Evolutionary conservation across 2,113 vertebrate species (phyloP), one percentile per base, ranked within the genome.

Genomic region (Scolopax mira): DNA sequence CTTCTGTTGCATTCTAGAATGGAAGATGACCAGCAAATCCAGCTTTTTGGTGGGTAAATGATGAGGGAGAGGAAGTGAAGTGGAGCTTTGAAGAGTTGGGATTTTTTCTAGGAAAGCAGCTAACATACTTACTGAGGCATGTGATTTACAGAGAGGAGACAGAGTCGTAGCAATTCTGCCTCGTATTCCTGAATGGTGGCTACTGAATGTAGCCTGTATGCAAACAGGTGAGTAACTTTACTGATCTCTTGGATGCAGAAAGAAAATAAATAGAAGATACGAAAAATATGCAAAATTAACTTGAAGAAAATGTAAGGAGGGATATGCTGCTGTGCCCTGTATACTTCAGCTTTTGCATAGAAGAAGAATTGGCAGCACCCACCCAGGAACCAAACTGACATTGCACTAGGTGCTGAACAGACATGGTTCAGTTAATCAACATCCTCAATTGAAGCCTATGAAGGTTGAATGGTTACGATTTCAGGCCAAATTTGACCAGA

Each of bases 21-120:
- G 97, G 97, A 23, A 91, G n/a, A 19, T 62, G 30, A 44, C 57
- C 94, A 23, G 49, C 39, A 37, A 95, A 93, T 16, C 96, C 97
- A 81, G 98, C 97, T 13, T 98, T 98, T 88, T 98, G 97, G 97
- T 98, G 97, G 98, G 75, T 98, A 22, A 87, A 69, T 44, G 90
- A 61, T 4, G 51, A 69, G 33, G 94, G 94, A 66, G 41, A 93
- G 21, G 97, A 98, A 57, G 86, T 98, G 85, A 98, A 97, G 39
- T 98, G 98, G 97, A 98, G 91, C 71, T 98, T 98, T 92, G 91
- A 95, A 42, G 97, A 98, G 61, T 2, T 98, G 81, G 96, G 96
- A 9, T 51, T 51, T 39, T 87, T 97, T 97, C 98, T 31, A 96
- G 87, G 66, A 98, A 98, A 90, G 87, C 96, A 27, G 98, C 98